Percentiles rank a stretch among this genome's conserved stretches.
Conservation (phyloP, 2,113 vertebrate genomes). For the Ciconia stormi region DNA sequence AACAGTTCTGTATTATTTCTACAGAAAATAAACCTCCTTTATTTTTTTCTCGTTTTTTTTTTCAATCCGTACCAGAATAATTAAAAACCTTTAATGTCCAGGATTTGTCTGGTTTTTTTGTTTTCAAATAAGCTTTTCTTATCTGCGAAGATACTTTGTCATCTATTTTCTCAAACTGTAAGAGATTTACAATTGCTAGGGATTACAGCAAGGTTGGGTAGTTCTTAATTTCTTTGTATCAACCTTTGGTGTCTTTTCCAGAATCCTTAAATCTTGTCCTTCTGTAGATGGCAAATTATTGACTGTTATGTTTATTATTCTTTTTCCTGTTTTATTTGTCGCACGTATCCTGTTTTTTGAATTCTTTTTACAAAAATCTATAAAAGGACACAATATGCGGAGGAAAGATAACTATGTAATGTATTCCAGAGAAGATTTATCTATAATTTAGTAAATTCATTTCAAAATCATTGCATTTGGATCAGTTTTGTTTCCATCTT, state of each 20-base stretch:
- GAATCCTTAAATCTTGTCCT: background rate
- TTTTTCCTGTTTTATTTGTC: background rate
- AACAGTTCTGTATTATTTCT: background rate
- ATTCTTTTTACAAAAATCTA: background rate
- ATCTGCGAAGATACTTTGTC: background rate
- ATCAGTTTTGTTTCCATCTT: constrained; percentile 25
- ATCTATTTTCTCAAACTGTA: constrained; percentile 5
- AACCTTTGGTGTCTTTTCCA: background rate
- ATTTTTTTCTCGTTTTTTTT: background rate
- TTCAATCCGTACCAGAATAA: background rate
- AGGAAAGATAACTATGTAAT: background rate
- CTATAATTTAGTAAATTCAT: background rate
- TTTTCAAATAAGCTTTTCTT: constrained; percentile 27
- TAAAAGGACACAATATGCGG: background rate
- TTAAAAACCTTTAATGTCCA: background rate
- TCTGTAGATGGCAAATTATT: background rate
- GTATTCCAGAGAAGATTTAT: background rate
- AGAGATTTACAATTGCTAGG: background rate
- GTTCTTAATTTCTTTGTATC: background rate
- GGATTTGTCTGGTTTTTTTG: background rate
- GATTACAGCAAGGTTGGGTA: background rate
- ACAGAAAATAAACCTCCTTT: background rate
- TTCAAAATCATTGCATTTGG: background rate
- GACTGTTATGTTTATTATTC: background rate
- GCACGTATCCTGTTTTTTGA: background rate